Evolutionary conservation across 2,113 vertebrate genomes (phyloP).

Genomic region (Syrmaticus mikado): DNA sequence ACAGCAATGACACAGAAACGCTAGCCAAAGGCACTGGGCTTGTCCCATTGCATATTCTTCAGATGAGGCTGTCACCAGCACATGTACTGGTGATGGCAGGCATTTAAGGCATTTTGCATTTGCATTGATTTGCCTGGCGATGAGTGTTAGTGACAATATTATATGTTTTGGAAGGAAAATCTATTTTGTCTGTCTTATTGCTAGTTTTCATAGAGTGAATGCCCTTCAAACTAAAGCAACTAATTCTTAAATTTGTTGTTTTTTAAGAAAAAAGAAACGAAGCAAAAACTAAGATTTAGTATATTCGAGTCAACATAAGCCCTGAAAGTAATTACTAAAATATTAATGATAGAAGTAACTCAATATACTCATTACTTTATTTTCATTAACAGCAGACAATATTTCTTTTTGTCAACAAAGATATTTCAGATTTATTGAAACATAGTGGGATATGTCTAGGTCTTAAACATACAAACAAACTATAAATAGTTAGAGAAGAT

Average conservation of each 20-base stretch:
- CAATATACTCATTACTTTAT: background rate
- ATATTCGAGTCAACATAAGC: background rate
- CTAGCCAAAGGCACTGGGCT: too few species aligned
- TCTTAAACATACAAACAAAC: constrained; percentile 53
- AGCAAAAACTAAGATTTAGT: background rate
- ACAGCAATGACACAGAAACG: background rate
- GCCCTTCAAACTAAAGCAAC: background rate
- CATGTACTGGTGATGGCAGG: background rate
- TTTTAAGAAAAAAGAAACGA: background rate
- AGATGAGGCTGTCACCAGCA: background rate
- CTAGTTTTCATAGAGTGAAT: background rate
- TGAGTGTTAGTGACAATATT: background rate
- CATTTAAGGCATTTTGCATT: background rate
- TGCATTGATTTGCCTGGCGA: background rate
- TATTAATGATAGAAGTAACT: background rate
- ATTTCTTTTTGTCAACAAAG: constrained; percentile 27
- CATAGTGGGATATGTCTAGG: background rate
- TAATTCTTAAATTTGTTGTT: background rate
- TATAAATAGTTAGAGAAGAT: constrained; percentile 57
- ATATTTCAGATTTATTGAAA: constrained; percentile 35
- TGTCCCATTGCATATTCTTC: background rate
- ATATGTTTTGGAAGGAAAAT: background rate
- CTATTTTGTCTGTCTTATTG: background rate
- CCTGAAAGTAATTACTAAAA: background rate
- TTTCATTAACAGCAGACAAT: background rate